phyloP scores from a whole-genome alignment of 2,888 invertebrate species.

The Tipula helvola region DNA sequence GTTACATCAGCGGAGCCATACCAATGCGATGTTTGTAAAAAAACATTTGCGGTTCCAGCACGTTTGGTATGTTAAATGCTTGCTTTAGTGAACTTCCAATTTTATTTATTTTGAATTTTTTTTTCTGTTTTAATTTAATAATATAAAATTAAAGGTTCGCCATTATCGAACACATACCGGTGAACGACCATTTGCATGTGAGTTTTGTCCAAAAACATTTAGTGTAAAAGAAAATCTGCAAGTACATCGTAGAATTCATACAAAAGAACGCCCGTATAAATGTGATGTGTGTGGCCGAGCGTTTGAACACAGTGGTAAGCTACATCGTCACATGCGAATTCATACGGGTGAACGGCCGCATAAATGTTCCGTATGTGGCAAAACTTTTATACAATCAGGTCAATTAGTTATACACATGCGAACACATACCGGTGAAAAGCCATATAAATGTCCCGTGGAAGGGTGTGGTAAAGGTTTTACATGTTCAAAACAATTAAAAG shows the following conservation, averaged over 20 bases:
- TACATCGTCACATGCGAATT: conserved; percentile 82
- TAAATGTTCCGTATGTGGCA: conserved; percentile 74
- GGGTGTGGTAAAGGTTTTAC: conserved; percentile 85
- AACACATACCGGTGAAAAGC: conserved; percentile 81
- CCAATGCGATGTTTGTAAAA: conserved; percentile 79
- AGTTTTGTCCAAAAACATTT: conserved; percentile 84
- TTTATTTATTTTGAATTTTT: background rate
- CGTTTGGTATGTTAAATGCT: conserved; percentile 43
- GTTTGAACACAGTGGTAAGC: conserved; percentile 81
- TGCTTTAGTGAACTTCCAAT: background rate
- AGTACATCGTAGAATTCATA: conserved; percentile 80
- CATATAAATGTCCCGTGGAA: conserved; percentile 67
- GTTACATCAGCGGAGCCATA: conserved; percentile 52
- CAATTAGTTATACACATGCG: conserved; percentile 84
- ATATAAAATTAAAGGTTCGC: conserved; percentile 35
- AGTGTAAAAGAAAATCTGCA: conserved; percentile 87
- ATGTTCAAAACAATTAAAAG: conserved; percentile 76
- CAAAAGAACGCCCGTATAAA: conserved; percentile 82
- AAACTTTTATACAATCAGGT: conserved; percentile 84
- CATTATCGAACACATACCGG: conserved; percentile 86
- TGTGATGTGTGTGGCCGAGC: conserved; percentile 80
- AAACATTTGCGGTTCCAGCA: conserved; percentile 84
- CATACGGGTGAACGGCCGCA: conserved; percentile 83
- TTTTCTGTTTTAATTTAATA: background rate
- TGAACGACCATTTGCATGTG: conserved; percentile 82